Evolutionary conservation across 2,888 invertebrate genomes (phyloP).

Genomic region (Caenorhabditis sp.): DNA sequence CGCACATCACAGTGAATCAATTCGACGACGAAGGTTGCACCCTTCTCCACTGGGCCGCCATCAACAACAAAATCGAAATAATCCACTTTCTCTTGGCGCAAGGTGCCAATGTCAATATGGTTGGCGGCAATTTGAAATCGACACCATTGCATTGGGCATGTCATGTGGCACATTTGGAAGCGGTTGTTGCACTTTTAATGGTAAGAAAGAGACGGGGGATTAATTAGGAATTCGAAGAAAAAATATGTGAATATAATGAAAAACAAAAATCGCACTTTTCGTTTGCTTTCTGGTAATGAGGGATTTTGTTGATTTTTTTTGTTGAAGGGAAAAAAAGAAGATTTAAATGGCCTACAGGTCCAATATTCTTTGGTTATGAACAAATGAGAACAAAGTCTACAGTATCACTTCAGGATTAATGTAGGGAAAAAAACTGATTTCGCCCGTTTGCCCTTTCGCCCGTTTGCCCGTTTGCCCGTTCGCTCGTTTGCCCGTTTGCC

Average conservation of each 20-base stretch:
- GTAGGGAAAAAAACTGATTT: too few species aligned
- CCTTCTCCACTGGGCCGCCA: slow-evolving; percentile 97
- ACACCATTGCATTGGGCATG: slow-evolving; percentile 95
- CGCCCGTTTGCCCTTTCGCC: too few species aligned
- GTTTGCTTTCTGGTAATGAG: neutral
- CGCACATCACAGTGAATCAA: slow-evolving; percentile 34
- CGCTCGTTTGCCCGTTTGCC: too few species aligned
- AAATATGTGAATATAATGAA: neutral
- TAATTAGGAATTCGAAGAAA: neutral
- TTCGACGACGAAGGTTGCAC: slow-evolving; percentile 91
- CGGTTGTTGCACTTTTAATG: slow-evolving; percentile 21
- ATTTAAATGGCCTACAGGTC: too few species aligned
- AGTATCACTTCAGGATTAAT: too few species aligned
- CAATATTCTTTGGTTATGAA: too few species aligned
- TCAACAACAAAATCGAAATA: slow-evolving; percentile 90
- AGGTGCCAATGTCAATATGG: slow-evolving; percentile 82
- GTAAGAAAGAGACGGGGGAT: slow-evolving; percentile 2
- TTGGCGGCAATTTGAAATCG: slow-evolving; percentile 92
- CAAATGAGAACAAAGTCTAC: too few species aligned
- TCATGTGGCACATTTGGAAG: slow-evolving; percentile 9
- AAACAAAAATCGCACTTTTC: neutral
- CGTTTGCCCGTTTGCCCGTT: too few species aligned
- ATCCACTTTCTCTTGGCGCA: slow-evolving; percentile 1
- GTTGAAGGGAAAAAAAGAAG: neutral
- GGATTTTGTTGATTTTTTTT: neutral